Percentiles rank a stretch among this genome's conserved stretches.
Conservation (phyloP, 2,797 vertebrate genomes). For the Acanthornis magna region DNA sequence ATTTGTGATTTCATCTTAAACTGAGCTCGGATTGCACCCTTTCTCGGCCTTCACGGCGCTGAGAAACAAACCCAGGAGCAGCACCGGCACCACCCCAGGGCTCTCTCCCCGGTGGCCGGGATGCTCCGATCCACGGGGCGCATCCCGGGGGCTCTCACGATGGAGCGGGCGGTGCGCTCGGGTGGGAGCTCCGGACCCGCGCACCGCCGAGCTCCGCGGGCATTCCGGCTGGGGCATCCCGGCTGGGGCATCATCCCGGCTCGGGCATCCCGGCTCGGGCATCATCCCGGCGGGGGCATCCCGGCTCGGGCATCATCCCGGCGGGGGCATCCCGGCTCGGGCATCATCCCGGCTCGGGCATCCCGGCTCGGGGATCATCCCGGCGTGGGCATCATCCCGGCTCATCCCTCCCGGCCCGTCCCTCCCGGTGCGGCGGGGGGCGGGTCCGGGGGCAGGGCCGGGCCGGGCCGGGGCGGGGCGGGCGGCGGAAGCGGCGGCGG, state of each 20-base stretch:
- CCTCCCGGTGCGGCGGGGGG: neutral
- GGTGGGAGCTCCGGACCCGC: neutral
- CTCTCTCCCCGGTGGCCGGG: accelerated
- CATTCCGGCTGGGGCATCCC: neutral
- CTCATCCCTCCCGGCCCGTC: neutral
- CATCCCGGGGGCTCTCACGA: neutral
- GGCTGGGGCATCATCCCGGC: neutral
- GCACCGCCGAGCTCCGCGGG: neutral
- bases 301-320: too few relatives aligned
- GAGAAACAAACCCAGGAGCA: neutral
- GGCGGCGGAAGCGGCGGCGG: neutral
- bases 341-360: too few relatives aligned
- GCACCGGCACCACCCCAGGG: accelerated
- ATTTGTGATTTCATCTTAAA: neutral
- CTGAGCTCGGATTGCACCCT: accelerated
- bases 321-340: neutral
- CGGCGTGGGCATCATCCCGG: neutral
- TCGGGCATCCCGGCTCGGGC: too few relatives aligned
- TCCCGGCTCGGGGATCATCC: too few relatives aligned
- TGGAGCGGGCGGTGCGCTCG: accelerated
- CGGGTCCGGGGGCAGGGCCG: neutral
- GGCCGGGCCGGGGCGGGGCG: slow-evolving; percentile 3
- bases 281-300: too few relatives aligned
- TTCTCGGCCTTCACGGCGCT: accelerated
- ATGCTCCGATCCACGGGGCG: neutral